A percentile compares a stretch with the other conserved stretches of the same genome.
Conservation (phyloP, 2,113 vertebrate species). For the Piaya cayana region DNA sequence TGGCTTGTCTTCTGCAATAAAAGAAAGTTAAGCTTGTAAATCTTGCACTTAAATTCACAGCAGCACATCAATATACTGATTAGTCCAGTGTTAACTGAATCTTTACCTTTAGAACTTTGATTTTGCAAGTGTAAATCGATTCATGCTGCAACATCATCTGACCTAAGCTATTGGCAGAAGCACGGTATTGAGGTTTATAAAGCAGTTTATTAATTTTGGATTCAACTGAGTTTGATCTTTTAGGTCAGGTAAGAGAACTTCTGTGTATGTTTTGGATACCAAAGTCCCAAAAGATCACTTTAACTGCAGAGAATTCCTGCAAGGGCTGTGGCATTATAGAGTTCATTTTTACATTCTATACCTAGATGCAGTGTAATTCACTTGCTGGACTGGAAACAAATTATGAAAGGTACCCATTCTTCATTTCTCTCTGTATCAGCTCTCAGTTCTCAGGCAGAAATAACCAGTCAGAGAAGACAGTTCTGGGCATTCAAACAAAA, state of each 20-base stretch:
- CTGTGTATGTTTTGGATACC: not conserved
- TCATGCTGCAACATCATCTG: not conserved
- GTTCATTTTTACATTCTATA: not conserved
- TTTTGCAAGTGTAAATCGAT: not conserved
- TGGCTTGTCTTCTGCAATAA: slow-evolving; percentile 84
- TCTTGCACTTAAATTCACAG: not conserved
- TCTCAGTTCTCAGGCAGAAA: not conserved
- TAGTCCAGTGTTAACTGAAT: not conserved
- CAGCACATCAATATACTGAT: not conserved
- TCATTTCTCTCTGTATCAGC: not conserved
- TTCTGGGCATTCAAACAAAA: not conserved
- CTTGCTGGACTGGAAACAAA: not conserved
- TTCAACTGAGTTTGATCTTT: not conserved
- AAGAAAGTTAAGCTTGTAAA: slow-evolving; percentile 6
- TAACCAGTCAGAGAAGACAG: not conserved
- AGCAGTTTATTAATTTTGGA: not conserved
- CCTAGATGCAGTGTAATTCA: not conserved
- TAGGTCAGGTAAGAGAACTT: not conserved
- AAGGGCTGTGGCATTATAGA: not conserved
- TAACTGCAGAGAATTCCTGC: not conserved
- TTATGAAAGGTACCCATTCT: not conserved
- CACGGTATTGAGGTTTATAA: not conserved
- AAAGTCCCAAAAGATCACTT: not conserved
- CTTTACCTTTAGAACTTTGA: not conserved
- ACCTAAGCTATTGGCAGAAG: not conserved